Evolutionary conservation across 2,113 vertebrate species (phyloP).

Genomic region (Micromys minutus): DNA sequence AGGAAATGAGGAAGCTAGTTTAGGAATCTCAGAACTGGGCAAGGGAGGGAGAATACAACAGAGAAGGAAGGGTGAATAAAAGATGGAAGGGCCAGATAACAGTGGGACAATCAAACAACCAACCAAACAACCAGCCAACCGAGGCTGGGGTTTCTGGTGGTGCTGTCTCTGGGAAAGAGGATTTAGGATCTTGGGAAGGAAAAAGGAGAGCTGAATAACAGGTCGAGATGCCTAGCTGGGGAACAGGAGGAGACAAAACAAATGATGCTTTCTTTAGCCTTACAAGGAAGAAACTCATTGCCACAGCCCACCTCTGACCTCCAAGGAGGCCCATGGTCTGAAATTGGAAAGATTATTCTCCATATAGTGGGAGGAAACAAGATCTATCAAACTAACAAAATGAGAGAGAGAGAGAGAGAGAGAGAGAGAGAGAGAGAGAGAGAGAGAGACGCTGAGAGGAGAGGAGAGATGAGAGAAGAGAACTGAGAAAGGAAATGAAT

Average conservation of each 20-base stretch:
- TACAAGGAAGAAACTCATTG: background rate
- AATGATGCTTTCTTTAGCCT: background rate
- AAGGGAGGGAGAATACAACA: accelerated
- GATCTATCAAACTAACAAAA: background rate
- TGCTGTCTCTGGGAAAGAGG: background rate
- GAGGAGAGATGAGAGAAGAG: background rate
- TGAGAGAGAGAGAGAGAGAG: background rate
- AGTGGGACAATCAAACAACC: no score
- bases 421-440: background rate
- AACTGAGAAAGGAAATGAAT: background rate
- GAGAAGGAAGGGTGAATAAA: background rate
- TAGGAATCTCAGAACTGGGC: background rate
- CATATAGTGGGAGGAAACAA: background rate
- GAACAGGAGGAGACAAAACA: background rate
- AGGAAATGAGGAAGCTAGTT: background rate
- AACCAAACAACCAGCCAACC: no score
- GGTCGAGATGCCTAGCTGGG: background rate
- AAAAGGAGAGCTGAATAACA: background rate
- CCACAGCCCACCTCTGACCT: background rate
- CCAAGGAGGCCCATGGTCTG: background rate
- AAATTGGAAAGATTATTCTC: background rate
- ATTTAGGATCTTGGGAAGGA: background rate
- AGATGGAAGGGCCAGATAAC: background rate
- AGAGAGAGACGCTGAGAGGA: background rate
- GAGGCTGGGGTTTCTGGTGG: background rate